Evolutionary conservation across 2,113 vertebrate genomes (phyloP).

Genomic region (Protobothrops mucrosquamatus): DNA sequence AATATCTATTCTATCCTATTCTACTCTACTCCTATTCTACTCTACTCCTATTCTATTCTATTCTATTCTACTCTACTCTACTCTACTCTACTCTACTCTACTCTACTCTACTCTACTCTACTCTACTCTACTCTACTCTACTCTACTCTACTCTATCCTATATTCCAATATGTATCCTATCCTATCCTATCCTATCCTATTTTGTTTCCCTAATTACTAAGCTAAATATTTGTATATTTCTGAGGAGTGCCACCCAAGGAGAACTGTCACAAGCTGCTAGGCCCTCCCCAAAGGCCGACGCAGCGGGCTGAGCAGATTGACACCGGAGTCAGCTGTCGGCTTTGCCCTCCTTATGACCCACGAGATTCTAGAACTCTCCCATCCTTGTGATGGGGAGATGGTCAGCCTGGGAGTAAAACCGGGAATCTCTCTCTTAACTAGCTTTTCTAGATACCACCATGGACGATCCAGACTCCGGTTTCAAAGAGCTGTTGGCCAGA

Average conservation of each 20-base stretch:
- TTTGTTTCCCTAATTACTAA: no score
- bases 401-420: neutral
- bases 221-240: neutral
- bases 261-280: neutral
- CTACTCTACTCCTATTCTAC: no score
- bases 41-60: no score
- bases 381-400: no score
- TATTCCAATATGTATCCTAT: no score
- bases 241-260: neutral
- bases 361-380: neutral
- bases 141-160: no score
- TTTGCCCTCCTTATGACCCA: neutral
- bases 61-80: no score
- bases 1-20: no score
- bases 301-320: neutral
- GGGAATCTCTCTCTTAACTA: neutral
- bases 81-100: no score
- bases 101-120: no score
- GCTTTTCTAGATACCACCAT: slow-evolving; percentile 63
- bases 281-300: neutral
- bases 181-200: no score
- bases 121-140: no score
- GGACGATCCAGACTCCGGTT: slow-evolving; percentile 70
- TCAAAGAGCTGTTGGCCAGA: slow-evolving; percentile 82
- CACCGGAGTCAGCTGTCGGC: neutral